A percentile compares a stretch with the other conserved stretches of the same genome.
These are phyloP conservation scores for Campylorhamphus procurvoides DNA, from an alignment of 2,113 vertebrate genomes.

Conservation along the genomic window DNA sequence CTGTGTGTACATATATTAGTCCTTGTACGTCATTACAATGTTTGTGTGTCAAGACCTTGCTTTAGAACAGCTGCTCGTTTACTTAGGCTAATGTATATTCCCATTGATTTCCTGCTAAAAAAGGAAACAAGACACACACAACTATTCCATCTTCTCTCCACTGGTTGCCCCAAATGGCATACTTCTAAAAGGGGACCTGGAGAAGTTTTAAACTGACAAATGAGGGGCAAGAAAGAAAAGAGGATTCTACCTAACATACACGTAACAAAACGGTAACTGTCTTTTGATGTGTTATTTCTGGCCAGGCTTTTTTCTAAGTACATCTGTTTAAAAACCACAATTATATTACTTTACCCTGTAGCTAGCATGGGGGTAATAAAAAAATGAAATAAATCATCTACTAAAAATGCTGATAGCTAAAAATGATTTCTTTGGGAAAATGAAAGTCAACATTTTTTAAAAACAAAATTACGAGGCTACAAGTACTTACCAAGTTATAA, in stretches of 20 bases:
- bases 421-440: neutral
- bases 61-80: neutral
- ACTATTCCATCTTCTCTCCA: neutral
- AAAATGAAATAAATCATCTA: neutral
- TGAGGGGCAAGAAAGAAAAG: neutral
- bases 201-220: neutral
- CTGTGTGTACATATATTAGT: neutral
- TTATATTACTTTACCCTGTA: neutral
- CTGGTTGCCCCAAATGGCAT: neutral
- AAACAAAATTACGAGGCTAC: neutral
- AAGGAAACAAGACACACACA: neutral
- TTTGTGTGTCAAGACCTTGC: conserved; percentile 33
- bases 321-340: conserved; percentile 11
- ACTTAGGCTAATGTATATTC: conserved; percentile 6
- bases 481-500: neutral
- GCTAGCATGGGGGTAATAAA: neutral
- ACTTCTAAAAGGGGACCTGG: neutral
- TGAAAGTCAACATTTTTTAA: neutral
- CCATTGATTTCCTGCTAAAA: conserved; percentile 21
- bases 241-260: neutral
- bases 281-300: neutral
- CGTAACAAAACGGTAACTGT: neutral
- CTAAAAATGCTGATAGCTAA: neutral
- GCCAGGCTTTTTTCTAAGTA: neutral
- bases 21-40: neutral